Evolutionary conservation across 2,888 invertebrate species (phyloP), one percentile per base, ranked within the genome.

Genomic region (Pomacea canaliculata): DNA sequence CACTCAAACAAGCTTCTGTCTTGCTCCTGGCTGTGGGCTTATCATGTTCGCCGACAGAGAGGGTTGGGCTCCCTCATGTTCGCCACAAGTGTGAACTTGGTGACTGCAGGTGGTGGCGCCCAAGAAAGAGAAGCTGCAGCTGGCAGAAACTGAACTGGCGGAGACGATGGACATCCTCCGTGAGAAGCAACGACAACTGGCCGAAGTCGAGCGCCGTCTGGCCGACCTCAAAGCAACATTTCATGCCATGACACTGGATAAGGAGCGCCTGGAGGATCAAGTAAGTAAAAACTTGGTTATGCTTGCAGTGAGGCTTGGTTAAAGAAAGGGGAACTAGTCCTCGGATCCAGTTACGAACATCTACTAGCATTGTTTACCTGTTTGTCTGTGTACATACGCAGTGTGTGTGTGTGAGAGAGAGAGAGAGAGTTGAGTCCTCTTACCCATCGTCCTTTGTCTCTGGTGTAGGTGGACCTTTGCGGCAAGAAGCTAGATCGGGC

Each of bases 401-500:
- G 23, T 37, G 48, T 48, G 49, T 16, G 48, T 46, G 1, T 68
- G 48, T 68, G 48, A n/a, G n/a, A n/a, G n/a, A n/a, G 23, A 23
- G 23, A 23, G 23, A 23, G 23, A 23, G 23, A 23, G 23, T 23
- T 23, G 23, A 0, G 23, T 23, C 23, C 37, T 16, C 10, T 56
- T 10, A 56, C 51, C 7, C 16, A 56, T 56, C 12, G 16, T 16
- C 1, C 51, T 16, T 56, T 7, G 3, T 16, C 8, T n/a, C 49
- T 48, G 4, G 19, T 51, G 16, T 94, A 94, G 90, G 95, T 95
- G 7, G 94, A 94, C 88, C 91, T 94, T 73, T 97, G 97, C 90
- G 94, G 94, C 73, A 95, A 94, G 88, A 97, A 97, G 91, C 92
- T 98, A 75, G 92, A 93, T 62, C 92, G 97, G 78, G 97, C 97